Evolutionary conservation across 2,888 invertebrate genomes (phyloP), one percentile per base, ranked within the genome.

Genomic region (Trimorus sp.): DNA sequence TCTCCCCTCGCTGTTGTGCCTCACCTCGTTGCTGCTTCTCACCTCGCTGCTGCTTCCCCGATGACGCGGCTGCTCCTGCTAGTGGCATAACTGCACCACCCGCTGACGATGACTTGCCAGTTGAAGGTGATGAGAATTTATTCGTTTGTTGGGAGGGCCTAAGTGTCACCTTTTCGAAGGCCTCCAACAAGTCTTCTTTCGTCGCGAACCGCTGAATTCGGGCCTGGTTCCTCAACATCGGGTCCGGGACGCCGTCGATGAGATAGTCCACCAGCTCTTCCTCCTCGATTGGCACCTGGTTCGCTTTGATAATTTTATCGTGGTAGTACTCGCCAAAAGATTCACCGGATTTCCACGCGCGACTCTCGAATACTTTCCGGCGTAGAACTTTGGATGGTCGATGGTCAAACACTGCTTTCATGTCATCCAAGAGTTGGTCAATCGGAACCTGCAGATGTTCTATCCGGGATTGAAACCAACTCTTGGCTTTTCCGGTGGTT

Each of bases 231-330:
- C 54, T 63, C 9, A 84, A 9, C 1, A 8, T 7, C 15, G 11
- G n/a, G 63, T 84, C 83, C 14, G 77, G 78, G 48, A 84, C 79
- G 2, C 83, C 82, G 4, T 83, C 81, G n/a, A 84, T 70, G 2
- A 82, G 42, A 54, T 83, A 83, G 42, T 84, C 78, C 0, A 84
- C 51, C 0, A 84, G 14, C 38, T 85, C 84, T 0, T 65, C 60
- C 11, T 70, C 79, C 5, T 53, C 75, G 9, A 85, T 75, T 7
- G 75, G 74, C 9, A 82, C 79, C 12, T 42, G 40, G 62, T 83
- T 85, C 7, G 45, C 81, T 37, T 79, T 63, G 16, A 84, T 83
- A 0, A 80, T n/a, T 63, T 84, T 83, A 8, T 84, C 82, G 42
- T 76, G 78, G 11, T 56, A 79, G 58, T 84, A 85, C 14, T 83